Evolutionary conservation across 2,797 vertebrate species (phyloP).

Genomic region (Sebastolobus alascanus): DNA sequence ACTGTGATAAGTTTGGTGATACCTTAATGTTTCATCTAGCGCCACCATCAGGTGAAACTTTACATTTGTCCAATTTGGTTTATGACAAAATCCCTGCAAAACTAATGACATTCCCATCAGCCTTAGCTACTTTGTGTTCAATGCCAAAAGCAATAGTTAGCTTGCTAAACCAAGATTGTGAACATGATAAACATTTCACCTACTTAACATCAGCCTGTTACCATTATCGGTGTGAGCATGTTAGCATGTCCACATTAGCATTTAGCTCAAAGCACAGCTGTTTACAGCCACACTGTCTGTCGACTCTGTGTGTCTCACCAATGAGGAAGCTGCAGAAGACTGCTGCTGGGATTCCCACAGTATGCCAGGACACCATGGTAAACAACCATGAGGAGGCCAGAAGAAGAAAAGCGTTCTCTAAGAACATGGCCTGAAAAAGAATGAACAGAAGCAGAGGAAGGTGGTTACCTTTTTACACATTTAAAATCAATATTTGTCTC

Average conservation of each 20-base stretch:
- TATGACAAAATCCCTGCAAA: too few species aligned
- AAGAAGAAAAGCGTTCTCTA: slow-evolving; percentile 88
- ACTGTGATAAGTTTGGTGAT: too few species aligned
- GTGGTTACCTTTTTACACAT: neutral
- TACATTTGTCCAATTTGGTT: neutral
- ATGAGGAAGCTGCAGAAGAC: slow-evolving; percentile 87
- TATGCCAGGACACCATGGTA: slow-evolving; percentile 83
- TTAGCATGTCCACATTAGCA: neutral
- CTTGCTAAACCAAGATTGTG: too few species aligned
- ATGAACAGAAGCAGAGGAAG: slow-evolving; percentile 22
- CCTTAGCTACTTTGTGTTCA: too few species aligned
- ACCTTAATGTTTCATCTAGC: neutral
- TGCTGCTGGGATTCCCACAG: slow-evolving; percentile 80
- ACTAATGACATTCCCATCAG: too few species aligned
- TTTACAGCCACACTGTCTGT: neutral
- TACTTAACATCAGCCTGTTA: neutral
- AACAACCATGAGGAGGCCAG: slow-evolving; percentile 87
- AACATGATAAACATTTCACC: neutral
- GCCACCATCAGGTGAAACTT: neutral
- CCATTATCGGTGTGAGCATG: neutral
- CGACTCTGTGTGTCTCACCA: slow-evolving; percentile 78
- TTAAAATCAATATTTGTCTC: neutral
- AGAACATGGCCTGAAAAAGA: slow-evolving; percentile 85
- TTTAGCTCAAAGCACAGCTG: neutral
- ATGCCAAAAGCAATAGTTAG: too few species aligned